Evolutionary conservation across 2,113 vertebrate genomes (phyloP), one percentile per base, ranked within the genome.

Genomic region (Irena cyanogastra): DNA sequence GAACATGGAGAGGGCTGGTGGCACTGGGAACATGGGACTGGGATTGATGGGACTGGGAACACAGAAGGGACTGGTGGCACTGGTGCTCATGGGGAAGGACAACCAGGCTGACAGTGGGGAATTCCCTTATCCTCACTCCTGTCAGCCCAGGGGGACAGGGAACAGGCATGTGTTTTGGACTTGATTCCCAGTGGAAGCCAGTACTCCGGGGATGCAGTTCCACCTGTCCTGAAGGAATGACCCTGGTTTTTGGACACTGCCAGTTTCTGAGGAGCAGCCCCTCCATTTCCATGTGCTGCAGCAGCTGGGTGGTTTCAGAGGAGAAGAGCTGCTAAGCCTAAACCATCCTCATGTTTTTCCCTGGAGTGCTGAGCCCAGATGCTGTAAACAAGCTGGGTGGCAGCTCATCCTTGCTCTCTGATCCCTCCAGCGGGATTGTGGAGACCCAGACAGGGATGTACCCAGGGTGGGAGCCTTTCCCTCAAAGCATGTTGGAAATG

Each of bases 131-230:
- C 61, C 76, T 86, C 20, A 5, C 16, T 2, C n/a, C 13, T 6
- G 10, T 49, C 5, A 1, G 9, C 19, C 21, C 71, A 31, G 11
- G 6, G 9, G 6, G 12, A 6, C 0, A 4, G 68, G 57, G 26
- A 39, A 3, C 4, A 4, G 89, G 54, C 9, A 53, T 26, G 42
- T n/a, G 37, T 31, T 57, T 45, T 24, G 10, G 24, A 7, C 20
- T 49, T 39, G 44, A 13, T 33, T 63, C 30, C 47, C 52, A 10
- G 26, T 72, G 22, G 54, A 37, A 68, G 16, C 27, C 2, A 9
- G 53, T 23, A 1, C 50, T 74, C 0, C 0, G 15, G 76, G n/a
- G 42, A 16, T n/a, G 47, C 28, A 18, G 28, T 52, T 85, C 35
- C 16, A 10, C 39, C 71, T 24, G 50, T 61, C 52, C 83, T 35